Evolutionary conservation across 2,113 vertebrate genomes (phyloP).

Genomic region (Pseudonaja textilis): DNA sequence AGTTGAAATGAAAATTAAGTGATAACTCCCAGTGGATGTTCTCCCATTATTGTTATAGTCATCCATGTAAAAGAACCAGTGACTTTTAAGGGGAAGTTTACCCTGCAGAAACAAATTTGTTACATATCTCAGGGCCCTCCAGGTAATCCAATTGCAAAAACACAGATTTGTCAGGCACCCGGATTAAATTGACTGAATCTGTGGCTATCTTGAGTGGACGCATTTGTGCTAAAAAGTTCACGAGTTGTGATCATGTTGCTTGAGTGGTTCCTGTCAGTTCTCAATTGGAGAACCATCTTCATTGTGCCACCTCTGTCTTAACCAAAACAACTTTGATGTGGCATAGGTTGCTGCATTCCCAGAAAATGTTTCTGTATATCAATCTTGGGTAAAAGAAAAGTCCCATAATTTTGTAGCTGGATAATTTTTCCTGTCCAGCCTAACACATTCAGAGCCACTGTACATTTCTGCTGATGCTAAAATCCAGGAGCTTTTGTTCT

Average conservation of each 20-base stretch:
- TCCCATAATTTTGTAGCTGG: not conserved
- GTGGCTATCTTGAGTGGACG: slow-evolving; percentile 70
- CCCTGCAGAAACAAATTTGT: slow-evolving; percentile 11
- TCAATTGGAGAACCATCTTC: slow-evolving; percentile 69
- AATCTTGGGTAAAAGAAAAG: not conserved
- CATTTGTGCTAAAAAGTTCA: slow-evolving; percentile 62
- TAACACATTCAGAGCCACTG: not conserved
- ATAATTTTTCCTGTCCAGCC: not conserved
- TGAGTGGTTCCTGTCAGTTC: slow-evolving; percentile 72
- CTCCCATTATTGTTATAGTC: slow-evolving; percentile 58
- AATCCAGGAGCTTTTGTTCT: slow-evolving; percentile 6
- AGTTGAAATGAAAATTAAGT: not conserved
- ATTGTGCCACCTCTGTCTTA: slow-evolving; percentile 61
- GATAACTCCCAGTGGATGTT: slow-evolving; percentile 56
- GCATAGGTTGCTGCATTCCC: not conserved
- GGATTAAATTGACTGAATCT: slow-evolving; percentile 59
- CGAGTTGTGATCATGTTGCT: slow-evolving; percentile 73
- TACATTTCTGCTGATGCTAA: not conserved
- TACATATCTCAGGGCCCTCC: slow-evolving; percentile 60
- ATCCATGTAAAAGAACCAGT: slow-evolving; percentile 46
- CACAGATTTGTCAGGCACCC: slow-evolving; percentile 56
- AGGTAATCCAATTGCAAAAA: slow-evolving; percentile 68
- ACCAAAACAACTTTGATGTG: slow-evolving; percentile 38
- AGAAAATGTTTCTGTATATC: not conserved
- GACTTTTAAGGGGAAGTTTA: slow-evolving; percentile 26